phyloP scores from a whole-genome alignment of 37 sponge, comb jelly and placozoan genomes.

The Aphrocallistes beatrix region DNA sequence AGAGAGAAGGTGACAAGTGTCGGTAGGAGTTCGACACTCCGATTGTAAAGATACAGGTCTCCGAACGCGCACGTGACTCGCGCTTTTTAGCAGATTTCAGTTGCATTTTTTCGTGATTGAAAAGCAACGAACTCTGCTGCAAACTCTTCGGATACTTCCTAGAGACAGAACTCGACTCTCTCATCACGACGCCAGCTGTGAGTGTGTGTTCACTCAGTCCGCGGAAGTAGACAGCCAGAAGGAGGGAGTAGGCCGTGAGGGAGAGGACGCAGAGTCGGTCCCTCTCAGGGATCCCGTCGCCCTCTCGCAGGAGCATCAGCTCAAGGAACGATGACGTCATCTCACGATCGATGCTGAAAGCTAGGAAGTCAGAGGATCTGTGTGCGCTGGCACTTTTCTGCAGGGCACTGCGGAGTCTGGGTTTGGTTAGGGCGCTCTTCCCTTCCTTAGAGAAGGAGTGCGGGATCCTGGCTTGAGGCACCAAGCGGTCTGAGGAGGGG shows the following conservation, averaged over 20 bases:
- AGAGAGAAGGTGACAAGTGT: neutral
- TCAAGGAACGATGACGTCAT: neutral
- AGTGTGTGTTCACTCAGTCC: neutral
- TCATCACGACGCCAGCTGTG: neutral
- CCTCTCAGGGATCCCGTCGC: neutral
- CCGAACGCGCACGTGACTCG: neutral
- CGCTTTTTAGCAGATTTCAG: constrained; percentile 4
- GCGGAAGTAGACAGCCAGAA: neutral
- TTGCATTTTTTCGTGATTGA: constrained; percentile 16
- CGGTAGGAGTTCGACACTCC: neutral
- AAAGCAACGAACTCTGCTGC: neutral
- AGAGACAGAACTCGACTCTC: neutral
- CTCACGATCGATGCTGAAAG: neutral
- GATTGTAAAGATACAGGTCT: neutral
- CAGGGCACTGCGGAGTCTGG: neutral
- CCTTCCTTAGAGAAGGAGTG: neutral
- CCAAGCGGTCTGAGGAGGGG: neutral
- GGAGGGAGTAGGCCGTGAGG: neutral
- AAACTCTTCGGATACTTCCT: neutral
- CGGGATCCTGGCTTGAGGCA: neutral
- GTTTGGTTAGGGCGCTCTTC: neutral
- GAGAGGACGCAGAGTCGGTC: neutral
- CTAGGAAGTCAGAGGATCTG: neutral
- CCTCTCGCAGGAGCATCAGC: neutral
- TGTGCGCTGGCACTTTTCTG: neutral